Conservation (phyloP, 2,797 vertebrate species). For the Etheostoma nigrum region DNA sequence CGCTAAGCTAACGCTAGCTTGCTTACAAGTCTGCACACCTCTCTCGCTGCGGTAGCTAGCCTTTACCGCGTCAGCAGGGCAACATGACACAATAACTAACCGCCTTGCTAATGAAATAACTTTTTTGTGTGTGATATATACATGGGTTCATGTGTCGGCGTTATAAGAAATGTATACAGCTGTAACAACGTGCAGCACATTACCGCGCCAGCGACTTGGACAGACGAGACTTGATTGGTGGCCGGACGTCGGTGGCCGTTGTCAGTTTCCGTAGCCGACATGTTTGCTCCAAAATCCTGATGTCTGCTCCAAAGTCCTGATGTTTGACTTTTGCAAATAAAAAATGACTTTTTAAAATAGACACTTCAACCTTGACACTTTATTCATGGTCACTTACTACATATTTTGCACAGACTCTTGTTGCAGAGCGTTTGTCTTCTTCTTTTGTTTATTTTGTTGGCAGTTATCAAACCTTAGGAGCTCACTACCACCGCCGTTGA, state of each 20-base stretch:
- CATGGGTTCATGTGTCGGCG: not conserved
- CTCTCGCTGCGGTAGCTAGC: slow-evolving; percentile 13
- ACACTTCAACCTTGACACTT: accelerated
- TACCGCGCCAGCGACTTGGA: slow-evolving; percentile 67
- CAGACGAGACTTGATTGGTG: slow-evolving; percentile 51
- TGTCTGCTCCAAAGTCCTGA: not conserved
- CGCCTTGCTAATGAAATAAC: accelerated
- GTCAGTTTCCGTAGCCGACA: slow-evolving; percentile 65
- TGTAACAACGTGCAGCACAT: slow-evolving; percentile 49
- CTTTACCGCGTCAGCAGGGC: not conserved
- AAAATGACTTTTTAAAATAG: not conserved
- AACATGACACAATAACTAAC: not conserved
- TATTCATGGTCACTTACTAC: not conserved
- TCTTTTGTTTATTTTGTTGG: slow-evolving; percentile 5
- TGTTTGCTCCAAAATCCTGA: slow-evolving; percentile 28
- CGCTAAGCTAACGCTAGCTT: slow-evolving; percentile 68
- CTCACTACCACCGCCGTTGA: too few species aligned
- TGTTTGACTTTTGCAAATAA: not conserved
- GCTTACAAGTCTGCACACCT: not conserved
- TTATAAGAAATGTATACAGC: not conserved
- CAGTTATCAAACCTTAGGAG: too few species aligned
- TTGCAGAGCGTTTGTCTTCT: slow-evolving; percentile 29
- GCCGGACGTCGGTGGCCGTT: slow-evolving; percentile 47
- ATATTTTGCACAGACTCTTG: not conserved
- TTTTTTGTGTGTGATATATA: accelerated